Conservation (phyloP, 2,113 vertebrate species). For the Hydrolagus affinis region DNA sequence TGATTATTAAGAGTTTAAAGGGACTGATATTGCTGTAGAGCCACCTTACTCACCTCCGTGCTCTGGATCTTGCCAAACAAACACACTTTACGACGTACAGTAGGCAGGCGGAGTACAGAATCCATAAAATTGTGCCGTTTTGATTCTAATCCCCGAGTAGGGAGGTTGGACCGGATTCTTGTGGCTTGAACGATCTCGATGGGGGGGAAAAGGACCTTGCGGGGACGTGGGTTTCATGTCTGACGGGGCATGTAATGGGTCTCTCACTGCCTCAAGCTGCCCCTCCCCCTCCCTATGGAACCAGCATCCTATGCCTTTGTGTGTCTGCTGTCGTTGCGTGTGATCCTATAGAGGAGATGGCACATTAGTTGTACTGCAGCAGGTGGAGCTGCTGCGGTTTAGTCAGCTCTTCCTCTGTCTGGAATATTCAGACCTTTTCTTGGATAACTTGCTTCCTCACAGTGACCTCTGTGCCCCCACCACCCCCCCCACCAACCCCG, state of each 20-base stretch:
- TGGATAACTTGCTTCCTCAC: constrained; percentile 36
- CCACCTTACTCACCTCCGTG: too few relatives aligned
- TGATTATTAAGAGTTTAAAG: background rate
- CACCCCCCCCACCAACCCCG: background rate
- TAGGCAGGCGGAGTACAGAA: background rate
- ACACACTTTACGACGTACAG: background rate
- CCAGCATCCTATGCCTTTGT: constrained; percentile 35
- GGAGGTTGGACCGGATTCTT: constrained; percentile 34
- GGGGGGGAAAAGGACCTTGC: constrained; percentile 47
- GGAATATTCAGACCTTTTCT: constrained; percentile 34
- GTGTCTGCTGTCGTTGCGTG: constrained; percentile 42
- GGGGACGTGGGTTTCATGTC: constrained; percentile 36
- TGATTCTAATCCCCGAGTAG: background rate
- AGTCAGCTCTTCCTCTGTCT: constrained; percentile 38
- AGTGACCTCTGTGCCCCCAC: constrained; percentile 33
- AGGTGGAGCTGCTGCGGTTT: constrained; percentile 45
- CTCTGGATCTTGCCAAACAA: background rate
- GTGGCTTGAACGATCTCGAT: constrained; percentile 40
- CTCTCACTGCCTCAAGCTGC: constrained; percentile 48
- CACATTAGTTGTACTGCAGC: constrained; percentile 43
- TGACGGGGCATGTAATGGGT: constrained; percentile 42
- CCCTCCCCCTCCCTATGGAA: constrained; percentile 42
- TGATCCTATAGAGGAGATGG: constrained; percentile 40
- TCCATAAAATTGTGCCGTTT: constrained; percentile 8
- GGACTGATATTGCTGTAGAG: background rate